Conservation (phyloP, 2,113 vertebrate species). For the Neolamprologus cancellatus region DNA sequence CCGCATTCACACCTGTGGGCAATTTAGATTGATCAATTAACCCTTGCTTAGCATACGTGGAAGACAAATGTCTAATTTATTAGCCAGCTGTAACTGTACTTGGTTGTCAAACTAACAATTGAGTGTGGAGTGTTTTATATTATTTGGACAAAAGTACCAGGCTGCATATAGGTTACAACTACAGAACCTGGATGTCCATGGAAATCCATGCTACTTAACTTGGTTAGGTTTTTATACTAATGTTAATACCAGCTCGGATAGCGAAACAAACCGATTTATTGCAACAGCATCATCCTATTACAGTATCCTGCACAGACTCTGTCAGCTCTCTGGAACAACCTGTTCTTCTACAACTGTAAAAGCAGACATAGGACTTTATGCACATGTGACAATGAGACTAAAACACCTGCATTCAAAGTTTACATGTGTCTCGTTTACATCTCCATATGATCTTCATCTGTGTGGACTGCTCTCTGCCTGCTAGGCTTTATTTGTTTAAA, state of each 20-base stretch:
- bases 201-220: background rate
- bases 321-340: background rate
- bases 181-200: background rate
- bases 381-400: background rate
- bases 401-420: background rate
- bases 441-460: background rate
- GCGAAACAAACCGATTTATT: accelerated
- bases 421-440: background rate
- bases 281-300: background rate
- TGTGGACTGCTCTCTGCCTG: background rate
- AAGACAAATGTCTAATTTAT: background rate
- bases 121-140: background rate
- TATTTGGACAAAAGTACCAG: background rate
- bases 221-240: background rate
- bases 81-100: background rate
- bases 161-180: background rate
- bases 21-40: background rate
- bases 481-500: background rate
- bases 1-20: background rate
- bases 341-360: background rate
- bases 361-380: background rate
- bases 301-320: background rate
- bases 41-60: accelerated
- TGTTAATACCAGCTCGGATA: background rate
- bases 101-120: background rate